phyloP scores from a whole-genome alignment of 2,888 invertebrate genomes.

The Meloe dianella region DNA sequence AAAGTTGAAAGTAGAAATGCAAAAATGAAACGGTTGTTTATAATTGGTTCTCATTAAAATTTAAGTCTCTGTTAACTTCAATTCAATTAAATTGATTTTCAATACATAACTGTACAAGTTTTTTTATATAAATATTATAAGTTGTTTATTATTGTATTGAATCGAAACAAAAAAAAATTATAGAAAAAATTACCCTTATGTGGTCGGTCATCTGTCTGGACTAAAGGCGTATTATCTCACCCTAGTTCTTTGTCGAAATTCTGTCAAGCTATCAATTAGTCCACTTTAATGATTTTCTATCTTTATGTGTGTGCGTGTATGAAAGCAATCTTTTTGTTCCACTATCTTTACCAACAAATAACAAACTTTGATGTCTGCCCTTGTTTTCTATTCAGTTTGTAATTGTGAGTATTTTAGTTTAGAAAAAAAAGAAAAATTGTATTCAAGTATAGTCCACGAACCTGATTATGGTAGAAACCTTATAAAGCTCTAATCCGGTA shows the following conservation, averaged over 20 bases:
- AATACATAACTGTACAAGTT: neutral
- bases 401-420: neutral
- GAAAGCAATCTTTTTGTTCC: neutral
- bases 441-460: conserved; percentile 23
- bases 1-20: neutral
- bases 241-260: conserved; percentile 4
- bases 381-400: neutral
- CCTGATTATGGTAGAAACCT: conserved; percentile 46
- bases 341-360: neutral
- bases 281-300: neutral
- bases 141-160: neutral
- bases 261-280: conserved; percentile 4
- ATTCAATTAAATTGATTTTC: neutral
- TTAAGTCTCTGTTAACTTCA: neutral
- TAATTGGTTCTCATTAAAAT: conserved; percentile 2
- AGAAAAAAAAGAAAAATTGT: neutral
- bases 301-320: neutral
- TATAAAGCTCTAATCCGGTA: conserved; percentile 48
- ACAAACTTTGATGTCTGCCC: neutral
- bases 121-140: neutral
- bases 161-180: neutral
- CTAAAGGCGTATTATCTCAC: neutral
- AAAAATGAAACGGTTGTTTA: neutral
- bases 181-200: neutral
- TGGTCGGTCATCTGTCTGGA: neutral